Conservation (phyloP, 2,797 vertebrate species). For the Mus spretus region DNA sequence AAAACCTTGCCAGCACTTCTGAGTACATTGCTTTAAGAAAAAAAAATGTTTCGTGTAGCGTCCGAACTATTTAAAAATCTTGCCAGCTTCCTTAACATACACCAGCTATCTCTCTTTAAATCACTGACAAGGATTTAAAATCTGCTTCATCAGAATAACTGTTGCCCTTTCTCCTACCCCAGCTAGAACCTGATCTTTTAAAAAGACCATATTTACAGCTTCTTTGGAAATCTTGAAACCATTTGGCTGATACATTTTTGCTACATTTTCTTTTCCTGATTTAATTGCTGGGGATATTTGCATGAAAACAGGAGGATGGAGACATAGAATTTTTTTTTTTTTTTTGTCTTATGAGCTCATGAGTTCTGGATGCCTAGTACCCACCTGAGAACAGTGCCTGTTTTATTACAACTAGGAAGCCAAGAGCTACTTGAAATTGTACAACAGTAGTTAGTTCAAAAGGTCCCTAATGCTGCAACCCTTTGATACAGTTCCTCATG, state of each 20-base stretch:
- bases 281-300: slow-evolving; percentile 84
- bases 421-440: slow-evolving; percentile 59
- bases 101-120: slow-evolving; percentile 88
- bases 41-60: slow-evolving; percentile 84
- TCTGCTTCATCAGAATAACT: slow-evolving; percentile 90
- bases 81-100: slow-evolving; percentile 88
- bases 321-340: slow-evolving; percentile 74
- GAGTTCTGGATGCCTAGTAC: slow-evolving; percentile 73
- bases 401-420: slow-evolving; percentile 66
- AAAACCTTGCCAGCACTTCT: slow-evolving; percentile 85
- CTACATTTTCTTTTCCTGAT: slow-evolving; percentile 78
- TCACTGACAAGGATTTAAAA: slow-evolving; percentile 90
- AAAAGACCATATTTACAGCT: slow-evolving; percentile 86
- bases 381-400: slow-evolving; percentile 76
- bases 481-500: neutral
- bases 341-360: slow-evolving; percentile 79
- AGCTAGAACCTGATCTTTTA: slow-evolving; percentile 87
- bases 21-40: slow-evolving; percentile 83
- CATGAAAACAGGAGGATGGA: slow-evolving; percentile 72
- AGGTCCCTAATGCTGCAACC: neutral
- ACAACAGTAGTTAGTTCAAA: neutral
- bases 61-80: slow-evolving; percentile 90
- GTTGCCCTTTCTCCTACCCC: slow-evolving; percentile 88
- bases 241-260: slow-evolving; percentile 84
- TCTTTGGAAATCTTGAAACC: slow-evolving; percentile 78